These are phyloP conservation scores for Gopherus evgoodei DNA, from an alignment of 2,113 vertebrate genomes.

Conservation along the genomic window DNA sequence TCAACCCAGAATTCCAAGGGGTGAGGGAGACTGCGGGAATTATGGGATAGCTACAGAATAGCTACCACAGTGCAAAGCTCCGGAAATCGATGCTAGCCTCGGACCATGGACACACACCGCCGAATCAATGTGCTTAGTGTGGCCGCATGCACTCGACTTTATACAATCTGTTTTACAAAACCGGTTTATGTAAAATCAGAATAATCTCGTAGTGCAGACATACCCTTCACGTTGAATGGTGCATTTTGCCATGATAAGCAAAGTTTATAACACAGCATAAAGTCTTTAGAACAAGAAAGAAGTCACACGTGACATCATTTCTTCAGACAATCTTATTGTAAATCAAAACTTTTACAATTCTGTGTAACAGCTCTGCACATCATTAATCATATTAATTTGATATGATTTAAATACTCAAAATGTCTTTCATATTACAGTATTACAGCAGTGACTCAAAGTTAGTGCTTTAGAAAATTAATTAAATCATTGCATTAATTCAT, in stretches of 20 bases:
- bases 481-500: background rate
- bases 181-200: too few relatives aligned
- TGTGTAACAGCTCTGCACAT: background rate
- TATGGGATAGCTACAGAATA: too few relatives aligned
- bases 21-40: too few relatives aligned
- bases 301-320: background rate
- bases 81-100: too few relatives aligned
- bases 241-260: background rate
- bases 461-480: background rate
- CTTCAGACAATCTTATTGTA: background rate
- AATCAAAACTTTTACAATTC: background rate
- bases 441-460: background rate
- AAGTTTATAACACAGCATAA: background rate
- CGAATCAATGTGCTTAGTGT: too few relatives aligned
- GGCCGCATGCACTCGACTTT: too few relatives aligned
- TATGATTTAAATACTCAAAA: background rate
- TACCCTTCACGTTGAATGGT: background rate
- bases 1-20: too few relatives aligned
- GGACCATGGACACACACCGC: too few relatives aligned
- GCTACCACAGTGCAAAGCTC: too few relatives aligned
- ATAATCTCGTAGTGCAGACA: too few relatives aligned
- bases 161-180: too few relatives aligned
- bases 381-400: slow-evolving; percentile 7
- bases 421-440: background rate
- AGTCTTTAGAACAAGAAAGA: background rate